Evolutionary conservation across 2,888 invertebrate genomes (phyloP), one percentile per base, ranked within the genome.

Genomic region (Drosophila silvestris): DNA sequence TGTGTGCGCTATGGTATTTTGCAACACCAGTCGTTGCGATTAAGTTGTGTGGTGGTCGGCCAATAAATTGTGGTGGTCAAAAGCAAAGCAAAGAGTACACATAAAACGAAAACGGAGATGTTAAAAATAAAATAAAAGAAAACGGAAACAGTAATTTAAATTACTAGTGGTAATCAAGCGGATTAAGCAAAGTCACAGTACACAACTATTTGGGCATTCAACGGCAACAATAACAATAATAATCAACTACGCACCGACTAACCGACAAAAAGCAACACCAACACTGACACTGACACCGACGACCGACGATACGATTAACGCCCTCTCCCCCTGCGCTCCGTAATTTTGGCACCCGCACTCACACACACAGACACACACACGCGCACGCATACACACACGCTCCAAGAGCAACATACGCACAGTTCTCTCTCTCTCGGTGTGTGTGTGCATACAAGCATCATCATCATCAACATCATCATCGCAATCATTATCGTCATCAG

Each of bases 21-120:
- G 63, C 79, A 79, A 59, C 82, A 79, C 82, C 44, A 51, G n/a
- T 19, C 32, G 60, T 58, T 70, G 69, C 82, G 79, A 82, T 78
- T 52, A 71, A 62, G 53, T 58, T 78, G 79, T 79, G 82, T 79
- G 82, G 79, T 60, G 82, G 82, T 79, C 67, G 79, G 51, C 67
- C 82, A 82, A 79, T 79, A 78, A 70, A 70, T 79, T 79, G 82
- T 79, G 79, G 82, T 79, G 82, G 79, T 82, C 79, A 79, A 79
- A 82, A 82, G 79, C 82, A 79, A 79, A 82, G 79, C 79, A 79
- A 80, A 82, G 83, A 80, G 82, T 80, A 80, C 80, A 80, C 80
- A 84, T 81, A 86, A 89, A 80, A 80, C 85, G 82, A 89, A 69
- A 87, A 80, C 83, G 76, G 83, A 70, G 69, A 82, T 81, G 80